Base-by-base conservation (phyloP, 2,888 invertebrate species). In the Coronaproctus castanopsis region DNA sequence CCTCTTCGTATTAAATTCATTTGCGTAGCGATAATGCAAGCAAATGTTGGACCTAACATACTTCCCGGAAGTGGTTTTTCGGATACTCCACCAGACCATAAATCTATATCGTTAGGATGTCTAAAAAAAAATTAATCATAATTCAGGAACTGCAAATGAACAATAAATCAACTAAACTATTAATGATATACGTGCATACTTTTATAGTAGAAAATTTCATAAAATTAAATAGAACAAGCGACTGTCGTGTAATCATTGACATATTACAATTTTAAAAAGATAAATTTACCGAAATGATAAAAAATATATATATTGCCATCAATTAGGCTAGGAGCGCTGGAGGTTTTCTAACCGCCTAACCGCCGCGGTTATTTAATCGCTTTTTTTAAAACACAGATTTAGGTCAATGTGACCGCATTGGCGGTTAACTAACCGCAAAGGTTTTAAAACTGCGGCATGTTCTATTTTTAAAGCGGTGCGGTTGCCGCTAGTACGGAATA, bases 61-160 rank as follows among this genome's bases (percentile, higher is more conserved):
- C 90, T 89, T 53, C 90, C 92, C 8, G 88, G 87, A 58, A 92
- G 76, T 1, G 92, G 87, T 63, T 84, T 77, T 70, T 95, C 95
- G 0, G 91, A 89, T 5, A 93, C 89, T 55, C 92, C 93, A 55
- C 91, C 93, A 20, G 90, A 88, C 89, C 92, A 95, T 58, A 93
- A 76, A 75, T 95, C 93, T 54, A 95, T 87, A 71, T 95, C 95
- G 62, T 83, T 79, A 1, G 91, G 90, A 71, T 88, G 85, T 63
- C 85, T 85, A 67, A 2, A 59, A 61, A 36, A 8, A 36, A 2
- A 24, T n/a, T 52, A 56, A 10, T 24, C 20, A 20, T 24, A 14
- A 19, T 1, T 3, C 50, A 18, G n/a, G 50, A 57, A 58, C 23
- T 21, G 20, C 14, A 48, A 14, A 5, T 2, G 23, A 54, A n/a